These are phyloP conservation scores for Deilephila elpenor DNA, from an alignment of 2,888 invertebrate species.

Conservation along the genomic window DNA sequence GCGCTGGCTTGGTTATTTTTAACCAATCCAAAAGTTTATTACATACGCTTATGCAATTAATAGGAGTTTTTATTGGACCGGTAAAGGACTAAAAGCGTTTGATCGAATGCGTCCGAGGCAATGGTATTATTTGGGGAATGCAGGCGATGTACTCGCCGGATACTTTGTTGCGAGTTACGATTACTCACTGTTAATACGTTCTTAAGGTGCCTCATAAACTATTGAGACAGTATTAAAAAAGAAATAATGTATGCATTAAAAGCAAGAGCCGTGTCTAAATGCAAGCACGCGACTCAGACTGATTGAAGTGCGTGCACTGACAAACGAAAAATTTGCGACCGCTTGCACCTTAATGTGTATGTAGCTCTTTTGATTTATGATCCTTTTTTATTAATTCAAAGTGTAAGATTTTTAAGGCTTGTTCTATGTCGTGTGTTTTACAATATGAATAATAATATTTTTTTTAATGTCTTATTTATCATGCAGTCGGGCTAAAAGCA, in stretches of 20 bases:
- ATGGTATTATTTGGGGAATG: slow-evolving; percentile 58
- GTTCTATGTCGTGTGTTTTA: too few relatives aligned
- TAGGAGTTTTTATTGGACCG: slow-evolving; percentile 82
- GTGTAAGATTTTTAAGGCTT: too few relatives aligned
- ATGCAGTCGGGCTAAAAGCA: too few relatives aligned
- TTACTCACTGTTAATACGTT: slow-evolving; percentile 4
- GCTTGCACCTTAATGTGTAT: neutral
- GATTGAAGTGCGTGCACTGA: neutral
- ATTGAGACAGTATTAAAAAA: slow-evolving; percentile 8
- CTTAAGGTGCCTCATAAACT: slow-evolving; percentile 4
- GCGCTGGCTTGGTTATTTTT: slow-evolving; percentile 76
- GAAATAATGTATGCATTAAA: slow-evolving; percentile 6
- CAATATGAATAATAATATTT: too few relatives aligned
- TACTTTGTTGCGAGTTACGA: slow-evolving; percentile 18
- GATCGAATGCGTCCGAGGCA: slow-evolving; percentile 60
- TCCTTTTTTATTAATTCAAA: too few relatives aligned
- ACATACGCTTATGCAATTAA: slow-evolving; percentile 82
- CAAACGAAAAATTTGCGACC: neutral
- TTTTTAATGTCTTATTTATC: too few relatives aligned
- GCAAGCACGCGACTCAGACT: neutral
- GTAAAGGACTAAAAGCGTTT: slow-evolving; percentile 78
- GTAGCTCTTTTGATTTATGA: neutral
- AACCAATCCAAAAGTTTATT: slow-evolving; percentile 82
- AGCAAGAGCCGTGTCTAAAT: slow-evolving; percentile 8
- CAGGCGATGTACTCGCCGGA: slow-evolving; percentile 25